phyloP scores from a whole-genome alignment of 2,113 vertebrate genomes.

The Lophotis ruficrista region DNA sequence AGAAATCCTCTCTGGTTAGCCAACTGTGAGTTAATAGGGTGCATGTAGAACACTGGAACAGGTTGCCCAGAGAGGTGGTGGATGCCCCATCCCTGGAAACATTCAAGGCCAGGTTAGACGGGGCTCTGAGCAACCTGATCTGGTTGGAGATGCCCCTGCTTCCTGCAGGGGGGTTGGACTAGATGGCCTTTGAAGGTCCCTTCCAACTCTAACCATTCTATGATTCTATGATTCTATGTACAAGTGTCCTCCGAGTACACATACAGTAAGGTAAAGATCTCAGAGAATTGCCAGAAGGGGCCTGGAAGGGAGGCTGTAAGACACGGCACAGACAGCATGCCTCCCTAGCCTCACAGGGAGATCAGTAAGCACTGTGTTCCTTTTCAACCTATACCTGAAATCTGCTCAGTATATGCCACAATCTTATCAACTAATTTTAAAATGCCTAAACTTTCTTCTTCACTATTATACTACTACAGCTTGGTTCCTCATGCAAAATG shows the following conservation, averaged over 20 bases:
- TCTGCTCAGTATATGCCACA: background rate
- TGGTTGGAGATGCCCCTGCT: no score
- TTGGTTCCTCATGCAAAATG: background rate
- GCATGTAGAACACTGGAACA: no score
- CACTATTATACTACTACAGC: background rate
- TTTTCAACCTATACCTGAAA: background rate
- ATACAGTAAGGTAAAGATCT: background rate
- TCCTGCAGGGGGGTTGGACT: no score
- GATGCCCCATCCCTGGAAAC: no score
- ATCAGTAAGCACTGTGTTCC: background rate
- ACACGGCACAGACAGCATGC: background rate
- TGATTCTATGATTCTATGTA: no score
- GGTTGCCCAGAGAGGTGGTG: no score
- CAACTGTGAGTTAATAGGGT: background rate
- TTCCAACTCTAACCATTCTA: no score
- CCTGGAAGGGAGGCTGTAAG: background rate
- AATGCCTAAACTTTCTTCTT: background rate
- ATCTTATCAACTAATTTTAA: background rate
- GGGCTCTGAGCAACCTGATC: no score
- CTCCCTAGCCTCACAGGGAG: background rate
- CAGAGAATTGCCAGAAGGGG: background rate
- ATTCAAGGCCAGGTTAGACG: no score
- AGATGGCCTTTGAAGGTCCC: no score
- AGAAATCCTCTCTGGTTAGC: background rate
- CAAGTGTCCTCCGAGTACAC: background rate